These are phyloP conservation scores for Diaperis boleti DNA, from an alignment of 2,888 invertebrate genomes.

Conservation along the genomic window DNA sequence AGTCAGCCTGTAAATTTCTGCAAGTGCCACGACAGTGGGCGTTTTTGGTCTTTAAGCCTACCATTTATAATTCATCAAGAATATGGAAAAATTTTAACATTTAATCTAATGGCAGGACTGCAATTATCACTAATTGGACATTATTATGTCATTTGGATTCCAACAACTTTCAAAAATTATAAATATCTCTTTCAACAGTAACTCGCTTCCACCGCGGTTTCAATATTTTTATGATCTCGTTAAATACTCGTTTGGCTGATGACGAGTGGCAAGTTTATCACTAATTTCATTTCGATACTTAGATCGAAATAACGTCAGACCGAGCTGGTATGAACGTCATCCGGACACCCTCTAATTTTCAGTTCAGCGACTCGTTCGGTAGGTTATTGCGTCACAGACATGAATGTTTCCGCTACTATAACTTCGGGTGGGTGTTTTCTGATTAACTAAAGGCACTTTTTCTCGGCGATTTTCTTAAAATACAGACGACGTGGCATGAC, in stretches of 20 bases:
- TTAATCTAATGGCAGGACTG: too few species aligned
- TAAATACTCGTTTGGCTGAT: constrained; percentile 16
- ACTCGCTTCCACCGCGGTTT: too few species aligned
- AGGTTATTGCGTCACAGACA: constrained; percentile 30
- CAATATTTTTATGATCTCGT: constrained; percentile 11
- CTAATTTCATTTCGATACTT: constrained; percentile 19
- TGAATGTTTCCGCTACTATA: constrained; percentile 28
- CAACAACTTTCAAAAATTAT: too few species aligned
- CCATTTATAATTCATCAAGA: too few species aligned
- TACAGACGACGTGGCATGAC: constrained; percentile 15
- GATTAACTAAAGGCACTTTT: constrained; percentile 29
- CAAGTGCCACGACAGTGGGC: too few species aligned
- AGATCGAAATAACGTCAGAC: constrained; percentile 35
- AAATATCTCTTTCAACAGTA: neutral
- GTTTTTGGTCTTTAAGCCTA: too few species aligned
- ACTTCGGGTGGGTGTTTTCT: constrained; percentile 29
- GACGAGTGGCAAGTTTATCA: constrained; percentile 12
- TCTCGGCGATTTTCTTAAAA: constrained; percentile 10
- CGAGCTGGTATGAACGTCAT: constrained; percentile 30
- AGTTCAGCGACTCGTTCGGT: constrained; percentile 28
- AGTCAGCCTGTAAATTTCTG: too few species aligned
- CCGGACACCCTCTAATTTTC: constrained; percentile 28
- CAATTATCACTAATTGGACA: too few species aligned
- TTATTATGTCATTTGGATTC: too few species aligned
- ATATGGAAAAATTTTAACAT: too few species aligned